Percentiles rank a stretch among this genome's conserved stretches.
These are phyloP conservation scores for Heterotis niloticus DNA, from an alignment of 2,113 vertebrate species.

Conservation along the genomic window DNA sequence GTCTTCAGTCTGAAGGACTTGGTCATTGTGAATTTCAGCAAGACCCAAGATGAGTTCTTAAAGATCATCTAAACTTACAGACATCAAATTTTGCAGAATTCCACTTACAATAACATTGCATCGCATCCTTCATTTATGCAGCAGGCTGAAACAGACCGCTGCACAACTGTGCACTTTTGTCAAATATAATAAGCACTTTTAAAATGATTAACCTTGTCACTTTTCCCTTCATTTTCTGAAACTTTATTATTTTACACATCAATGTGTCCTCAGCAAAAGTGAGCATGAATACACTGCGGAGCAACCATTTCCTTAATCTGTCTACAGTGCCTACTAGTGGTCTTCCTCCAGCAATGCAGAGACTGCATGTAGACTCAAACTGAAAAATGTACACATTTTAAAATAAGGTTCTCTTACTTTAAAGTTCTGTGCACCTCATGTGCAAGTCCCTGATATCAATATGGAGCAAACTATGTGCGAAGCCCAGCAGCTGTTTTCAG, in stretches of 20 bases:
- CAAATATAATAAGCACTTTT: background rate
- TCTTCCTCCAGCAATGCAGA: background rate
- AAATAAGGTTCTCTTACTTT: background rate
- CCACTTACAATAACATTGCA: too few relatives aligned
- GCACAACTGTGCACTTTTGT: background rate
- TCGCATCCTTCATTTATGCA: too few relatives aligned
- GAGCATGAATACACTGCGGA: background rate
- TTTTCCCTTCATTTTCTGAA: background rate
- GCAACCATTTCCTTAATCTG: background rate
- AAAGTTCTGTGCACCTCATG: background rate
- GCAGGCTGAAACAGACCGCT: too few relatives aligned
- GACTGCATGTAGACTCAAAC: background rate
- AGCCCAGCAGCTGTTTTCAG: too few relatives aligned
- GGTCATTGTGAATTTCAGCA: too few relatives aligned
- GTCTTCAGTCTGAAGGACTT: too few relatives aligned
- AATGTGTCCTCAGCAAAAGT: background rate
- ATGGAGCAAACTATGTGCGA: too few relatives aligned
- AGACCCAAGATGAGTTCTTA: too few relatives aligned
- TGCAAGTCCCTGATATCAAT: too few relatives aligned
- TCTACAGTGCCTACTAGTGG: background rate
- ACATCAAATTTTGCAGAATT: too few relatives aligned
- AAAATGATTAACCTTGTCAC: background rate
- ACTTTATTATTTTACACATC: background rate
- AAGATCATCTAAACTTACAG: too few relatives aligned
- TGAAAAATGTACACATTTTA: background rate